Conservation (phyloP, 2,113 vertebrate species). For the Sciurus niger region DNA sequence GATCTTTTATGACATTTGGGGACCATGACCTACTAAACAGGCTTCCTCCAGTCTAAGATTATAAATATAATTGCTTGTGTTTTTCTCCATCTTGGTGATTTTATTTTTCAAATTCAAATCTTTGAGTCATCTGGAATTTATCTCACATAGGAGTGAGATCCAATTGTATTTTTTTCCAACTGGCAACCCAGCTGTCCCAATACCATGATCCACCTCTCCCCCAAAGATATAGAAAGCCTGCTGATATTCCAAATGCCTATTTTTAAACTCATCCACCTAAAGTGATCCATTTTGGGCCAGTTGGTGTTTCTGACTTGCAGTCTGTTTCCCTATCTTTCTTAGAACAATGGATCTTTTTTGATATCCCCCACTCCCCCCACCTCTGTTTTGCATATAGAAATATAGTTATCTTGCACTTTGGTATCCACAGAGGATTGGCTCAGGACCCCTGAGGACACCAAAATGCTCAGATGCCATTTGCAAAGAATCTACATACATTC, state of each 20-base stretch:
- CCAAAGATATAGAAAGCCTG: background rate
- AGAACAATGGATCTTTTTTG: too few relatives aligned
- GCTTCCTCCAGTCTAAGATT: constrained; percentile 37
- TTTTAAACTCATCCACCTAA: background rate
- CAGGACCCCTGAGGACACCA: background rate
- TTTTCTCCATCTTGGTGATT: constrained; percentile 56
- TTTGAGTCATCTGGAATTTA: constrained; percentile 56
- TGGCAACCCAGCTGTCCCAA: constrained; percentile 25
- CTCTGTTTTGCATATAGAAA: background rate
- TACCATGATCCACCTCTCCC: background rate
- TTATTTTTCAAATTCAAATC: constrained; percentile 60
- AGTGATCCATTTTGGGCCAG: background rate
- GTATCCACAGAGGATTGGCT: background rate
- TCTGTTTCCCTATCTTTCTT: background rate
- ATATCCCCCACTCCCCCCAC: background rate
- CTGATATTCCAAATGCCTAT: background rate
- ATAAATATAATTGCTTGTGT: background rate
- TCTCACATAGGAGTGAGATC: constrained; percentile 13
- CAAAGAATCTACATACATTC: background rate
- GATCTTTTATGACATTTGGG: constrained; percentile 25
- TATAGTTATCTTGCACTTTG: background rate
- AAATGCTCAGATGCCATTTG: background rate
- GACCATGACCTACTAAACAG: background rate
- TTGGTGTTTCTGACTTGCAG: background rate
- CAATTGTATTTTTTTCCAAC: background rate